These are phyloP conservation scores for Tyto alba DNA, from an alignment of 2,113 vertebrate genomes.

Conservation along the genomic window DNA sequence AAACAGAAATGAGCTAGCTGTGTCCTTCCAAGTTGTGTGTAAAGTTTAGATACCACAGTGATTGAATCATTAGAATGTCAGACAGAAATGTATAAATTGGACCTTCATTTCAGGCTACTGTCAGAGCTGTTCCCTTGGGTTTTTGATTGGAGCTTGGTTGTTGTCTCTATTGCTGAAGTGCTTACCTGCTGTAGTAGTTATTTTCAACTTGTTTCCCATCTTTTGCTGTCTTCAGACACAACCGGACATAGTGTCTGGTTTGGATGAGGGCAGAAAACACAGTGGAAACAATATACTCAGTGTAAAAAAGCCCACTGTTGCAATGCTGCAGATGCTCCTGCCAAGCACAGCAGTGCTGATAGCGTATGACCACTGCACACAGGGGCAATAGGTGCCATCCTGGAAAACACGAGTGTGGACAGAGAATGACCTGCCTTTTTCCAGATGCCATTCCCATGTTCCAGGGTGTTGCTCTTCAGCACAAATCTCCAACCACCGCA, in stretches of 20 bases:
- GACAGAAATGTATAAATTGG: not conserved
- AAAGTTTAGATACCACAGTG: not conserved
- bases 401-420: not conserved
- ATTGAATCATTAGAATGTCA: not conserved
- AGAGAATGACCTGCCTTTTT: fast-evolving
- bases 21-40: not conserved
- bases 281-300: fast-evolving
- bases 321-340: not conserved
- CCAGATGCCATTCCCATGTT: not conserved
- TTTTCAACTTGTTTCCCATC: not conserved
- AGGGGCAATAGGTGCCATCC: not conserved
- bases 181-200: not conserved
- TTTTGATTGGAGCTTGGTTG: not conserved
- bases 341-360: not conserved
- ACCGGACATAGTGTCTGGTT: not conserved
- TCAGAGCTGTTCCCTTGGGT: not conserved
- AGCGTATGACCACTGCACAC: fast-evolving
- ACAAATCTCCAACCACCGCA: not conserved
- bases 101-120: not conserved
- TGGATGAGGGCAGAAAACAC: not conserved
- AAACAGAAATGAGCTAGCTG: not conserved
- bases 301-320: not conserved
- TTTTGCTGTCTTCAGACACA: not conserved
- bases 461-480: not conserved
- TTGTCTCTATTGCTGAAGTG: not conserved